Conservation (phyloP, 2,797 vertebrate species). For the Sus cebifrons region DNA sequence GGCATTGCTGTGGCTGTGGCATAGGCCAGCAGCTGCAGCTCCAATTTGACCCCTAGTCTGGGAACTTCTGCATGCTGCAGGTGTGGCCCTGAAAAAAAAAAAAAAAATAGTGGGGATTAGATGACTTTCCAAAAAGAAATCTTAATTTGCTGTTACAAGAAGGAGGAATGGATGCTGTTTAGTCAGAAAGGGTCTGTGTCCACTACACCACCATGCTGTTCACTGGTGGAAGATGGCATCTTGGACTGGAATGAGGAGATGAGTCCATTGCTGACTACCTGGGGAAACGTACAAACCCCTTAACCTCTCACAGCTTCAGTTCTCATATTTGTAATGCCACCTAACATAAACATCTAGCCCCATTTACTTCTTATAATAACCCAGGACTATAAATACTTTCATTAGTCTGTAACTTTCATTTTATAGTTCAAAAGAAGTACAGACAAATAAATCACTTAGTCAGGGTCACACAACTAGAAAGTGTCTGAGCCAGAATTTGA, state of each 20-base stretch:
- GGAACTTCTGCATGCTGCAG: too few species aligned
- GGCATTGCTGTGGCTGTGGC: too few species aligned
- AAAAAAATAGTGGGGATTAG: too few species aligned
- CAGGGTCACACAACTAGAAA: neutral
- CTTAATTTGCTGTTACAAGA: neutral
- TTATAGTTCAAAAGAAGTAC: conserved; percentile 5
- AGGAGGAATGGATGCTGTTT: neutral
- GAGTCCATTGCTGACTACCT: neutral
- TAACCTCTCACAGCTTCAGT: neutral
- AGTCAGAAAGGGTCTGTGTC: neutral
- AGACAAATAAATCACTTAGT: neutral
- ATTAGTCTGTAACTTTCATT: neutral
- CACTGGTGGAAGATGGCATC: neutral
- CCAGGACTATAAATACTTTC: neutral
- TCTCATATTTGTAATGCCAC: neutral
- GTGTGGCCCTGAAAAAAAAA: too few species aligned
- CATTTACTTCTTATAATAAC: neutral
- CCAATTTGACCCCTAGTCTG: too few species aligned
- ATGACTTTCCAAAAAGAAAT: neutral
- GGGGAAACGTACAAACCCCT: neutral
- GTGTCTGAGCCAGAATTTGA: conserved; percentile 9
- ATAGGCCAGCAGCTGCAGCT: too few species aligned
- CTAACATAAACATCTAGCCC: neutral
- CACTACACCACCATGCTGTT: neutral
- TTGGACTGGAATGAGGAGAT: neutral